A percentile compares a stretch with the other conserved stretches of the same genome.
Conservation (phyloP, 2,888 invertebrate genomes). For the Artemia sinica region DNA sequence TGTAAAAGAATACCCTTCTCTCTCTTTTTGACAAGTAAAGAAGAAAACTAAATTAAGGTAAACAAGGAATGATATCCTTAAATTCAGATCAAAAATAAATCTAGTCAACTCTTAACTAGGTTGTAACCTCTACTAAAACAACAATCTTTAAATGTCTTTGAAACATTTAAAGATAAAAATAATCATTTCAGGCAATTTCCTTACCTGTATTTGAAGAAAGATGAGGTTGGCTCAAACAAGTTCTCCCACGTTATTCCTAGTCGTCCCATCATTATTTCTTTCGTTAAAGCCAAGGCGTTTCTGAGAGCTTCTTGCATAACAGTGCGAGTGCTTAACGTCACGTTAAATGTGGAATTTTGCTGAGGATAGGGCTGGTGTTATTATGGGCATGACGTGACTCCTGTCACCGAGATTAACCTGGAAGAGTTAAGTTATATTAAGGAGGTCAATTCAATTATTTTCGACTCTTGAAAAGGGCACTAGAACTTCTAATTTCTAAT, state of each 20-base stretch:
- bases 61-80: too few relatives aligned
- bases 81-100: too few relatives aligned
- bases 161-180: background rate
- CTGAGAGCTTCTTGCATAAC: slow-evolving; percentile 86
- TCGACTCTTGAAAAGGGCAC: too few relatives aligned
- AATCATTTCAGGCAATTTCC: slow-evolving; percentile 23
- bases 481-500: too few relatives aligned
- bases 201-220: slow-evolving; percentile 62
- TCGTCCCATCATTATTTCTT: slow-evolving; percentile 67
- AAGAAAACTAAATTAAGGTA: too few relatives aligned
- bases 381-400: slow-evolving; percentile 98
- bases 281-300: slow-evolving; percentile 49
- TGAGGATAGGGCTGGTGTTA: slow-evolving; percentile 98
- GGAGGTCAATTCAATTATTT: too few relatives aligned
- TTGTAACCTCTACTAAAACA: background rate
- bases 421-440: slow-evolving; percentile 21
- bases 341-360: slow-evolving; percentile 98
- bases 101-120: too few relatives aligned
- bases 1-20: too few relatives aligned
- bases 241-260: slow-evolving; percentile 58
- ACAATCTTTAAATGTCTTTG: slow-evolving; percentile 16
- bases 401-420: slow-evolving; percentile 72
- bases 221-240: slow-evolving; percentile 82
- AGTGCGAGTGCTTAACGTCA: slow-evolving; percentile 70
- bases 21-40: too few relatives aligned